Base-by-base conservation (phyloP, 2,797 vertebrate species). In the Gobio occitaniae region DNA sequence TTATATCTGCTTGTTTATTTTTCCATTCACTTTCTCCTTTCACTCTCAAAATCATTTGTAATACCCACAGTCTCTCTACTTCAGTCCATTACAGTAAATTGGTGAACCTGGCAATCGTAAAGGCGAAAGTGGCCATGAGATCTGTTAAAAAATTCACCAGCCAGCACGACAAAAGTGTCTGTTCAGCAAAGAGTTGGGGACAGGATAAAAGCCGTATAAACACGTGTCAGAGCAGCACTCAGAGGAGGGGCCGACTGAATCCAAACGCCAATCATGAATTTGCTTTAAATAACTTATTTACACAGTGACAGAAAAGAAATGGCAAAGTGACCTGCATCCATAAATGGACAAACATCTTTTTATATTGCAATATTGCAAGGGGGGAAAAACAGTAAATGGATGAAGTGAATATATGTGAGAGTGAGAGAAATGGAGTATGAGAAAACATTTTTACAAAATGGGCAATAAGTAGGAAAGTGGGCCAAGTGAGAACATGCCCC, bases 61-160 rank as follows among this genome's bases (percentile, higher is more conserved):
- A 77, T 84, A 81, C 71, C 77, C 59, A 47, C 71, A 47, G 69
- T 36, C 44, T 72, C 68, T 66, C 66, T 65, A n/a, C 75, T 48
- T 61, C 41, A 69, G 79, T 82, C 85, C 82, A 78, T 83, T 84
- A 82, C 80, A 71, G 69, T 81, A 86, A 81, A 82, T 82, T 78
- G 84, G 48, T 47, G 56, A 69, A 56, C 54, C 77, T 86, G n/a
- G 54, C 84, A 80, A 75, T 87, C 82, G n/a, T 87, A 88, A 85
- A 87, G 75, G 48, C 48, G 59, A 89, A 83, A 69, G 50, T 78
- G 41, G 72, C 76, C 84, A 88, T 36, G 68, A 80, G 74, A 77
- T 85, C 90, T 90, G 86, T 87, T 92, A 89, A 90, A 91, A 90
- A 87, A 91, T 91, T 90, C 89, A 92, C 90, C 83, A 90, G 88